A percentile compares a stretch with the other conserved stretches of the same genome.
phyloP scores from a whole-genome alignment of 2,888 invertebrate species.

The Gymnocheta viridis region DNA sequence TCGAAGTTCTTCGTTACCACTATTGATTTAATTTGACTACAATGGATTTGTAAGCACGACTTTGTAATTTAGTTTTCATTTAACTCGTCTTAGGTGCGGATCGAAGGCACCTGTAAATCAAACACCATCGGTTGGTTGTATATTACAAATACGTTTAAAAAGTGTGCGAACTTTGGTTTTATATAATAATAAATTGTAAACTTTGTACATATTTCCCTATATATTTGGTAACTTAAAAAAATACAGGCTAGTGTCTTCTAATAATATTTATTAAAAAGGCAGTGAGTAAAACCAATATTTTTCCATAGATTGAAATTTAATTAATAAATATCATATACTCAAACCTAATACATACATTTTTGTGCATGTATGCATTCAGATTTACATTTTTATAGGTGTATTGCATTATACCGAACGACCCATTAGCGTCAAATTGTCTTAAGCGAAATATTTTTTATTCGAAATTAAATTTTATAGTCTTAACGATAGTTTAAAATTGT shows the following conservation, averaged over 20 bases:
- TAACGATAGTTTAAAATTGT: no score
- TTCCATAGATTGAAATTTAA: slow-evolving; percentile 28
- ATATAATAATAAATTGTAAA: slow-evolving; percentile 45
- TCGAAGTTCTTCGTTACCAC: background rate
- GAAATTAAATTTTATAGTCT: no score
- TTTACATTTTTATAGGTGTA: slow-evolving; percentile 1
- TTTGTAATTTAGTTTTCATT: slow-evolving; percentile 75
- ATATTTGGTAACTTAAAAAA: background rate
- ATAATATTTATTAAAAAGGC: background rate
- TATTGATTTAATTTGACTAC: slow-evolving; percentile 7
- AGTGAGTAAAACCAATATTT: slow-evolving; percentile 29
- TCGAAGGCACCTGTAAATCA: slow-evolving; percentile 38
- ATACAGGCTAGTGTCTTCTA: background rate
- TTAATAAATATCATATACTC: slow-evolving; percentile 9
- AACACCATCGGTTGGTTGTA: slow-evolving; percentile 30
- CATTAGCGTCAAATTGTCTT: no score
- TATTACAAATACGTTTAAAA: slow-evolving; percentile 15
- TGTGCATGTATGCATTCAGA: background rate
- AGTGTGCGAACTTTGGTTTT: slow-evolving; percentile 66
- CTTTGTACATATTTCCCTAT: slow-evolving; percentile 47
- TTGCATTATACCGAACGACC: no score
- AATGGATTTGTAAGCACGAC: slow-evolving; percentile 29
- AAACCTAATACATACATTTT: no score
- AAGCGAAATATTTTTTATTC: no score
- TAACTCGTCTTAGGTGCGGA: slow-evolving; percentile 71